Evolutionary conservation across 2,888 invertebrate species (phyloP), one percentile per base, ranked within the genome.

Genomic region (Fabriciana adippe): DNA sequence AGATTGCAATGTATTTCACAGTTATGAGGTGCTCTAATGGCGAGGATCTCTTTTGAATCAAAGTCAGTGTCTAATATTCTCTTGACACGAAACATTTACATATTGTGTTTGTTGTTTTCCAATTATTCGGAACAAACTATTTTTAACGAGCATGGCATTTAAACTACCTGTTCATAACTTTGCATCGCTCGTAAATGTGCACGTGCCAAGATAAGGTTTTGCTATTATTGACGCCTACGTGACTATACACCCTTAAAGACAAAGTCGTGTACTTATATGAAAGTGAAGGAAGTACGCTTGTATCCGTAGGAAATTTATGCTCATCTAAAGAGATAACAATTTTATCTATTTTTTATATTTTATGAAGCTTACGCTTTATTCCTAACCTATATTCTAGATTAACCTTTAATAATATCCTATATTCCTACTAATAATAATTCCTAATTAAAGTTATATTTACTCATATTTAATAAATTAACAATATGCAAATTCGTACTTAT

Each of bases 91-190:
- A 53, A 60, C 56, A 56, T 67, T 64, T 57, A 56, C 64, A 65
- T 65, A 35, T 48, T 55, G n/a, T 26, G 16, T 26, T 59, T 62
- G 56, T 62, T 61, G 55, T 61, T 64, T 67, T 26, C 11, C 21
- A n/a, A 47, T 47, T 69, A 66, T 69, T 68, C 14, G 55, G 56
- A 72, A 67, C 71, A 75, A 79, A 77, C 76, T 80, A 79, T 75
- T 69, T 72, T 70, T 86, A 85, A 86, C 81, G 79, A 85, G 78
- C 74, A 67, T 84, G 82, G 81, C 85, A 85, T 87, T 86, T 84
- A 81, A 82, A 81, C 79, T 78, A 79, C 75, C 72, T 67, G 64
- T 73, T 78, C 74, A 78, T 76, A 48, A 75, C 74, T 79, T 68
- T 72, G 66, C 69, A 55, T 68, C 6, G 65, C 71, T 76, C 72